Evolutionary conservation across 1,140 invertebrate genomes (phyloP), one percentile per base, ranked within the genome.

Genomic region (Physella acuta): DNA sequence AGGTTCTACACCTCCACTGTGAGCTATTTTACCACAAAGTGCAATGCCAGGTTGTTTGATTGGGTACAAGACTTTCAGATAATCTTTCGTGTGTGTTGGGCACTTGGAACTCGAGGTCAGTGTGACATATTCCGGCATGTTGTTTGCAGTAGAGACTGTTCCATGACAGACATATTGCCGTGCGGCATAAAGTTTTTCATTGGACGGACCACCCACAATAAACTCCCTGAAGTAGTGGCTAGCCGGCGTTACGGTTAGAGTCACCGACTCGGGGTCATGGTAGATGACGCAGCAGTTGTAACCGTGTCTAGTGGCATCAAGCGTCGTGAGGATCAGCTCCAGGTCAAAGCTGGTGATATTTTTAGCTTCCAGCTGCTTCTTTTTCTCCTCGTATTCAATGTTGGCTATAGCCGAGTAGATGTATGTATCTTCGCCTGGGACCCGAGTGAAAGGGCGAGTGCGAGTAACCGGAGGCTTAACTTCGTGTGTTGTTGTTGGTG

Each of bases 331-430:
- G 39, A 44, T 44, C 8, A 44, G 8, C 20, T 44, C 39, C 20
- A 44, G 8, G 39, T 44, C 20, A 5, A 24, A 34, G 60, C 16
- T 62, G 60, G n/a, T n/a, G n/a, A n/a, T n/a, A n/a, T n/a, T n/a
- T n/a, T n/a, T n/a, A n/a, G n/a, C n/a, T n/a, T n/a, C n/a, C n/a
- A n/a, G n/a, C n/a, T n/a, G n/a, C n/a, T n/a, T n/a, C n/a, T 31
- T 34, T 62, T 11, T n/a, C 28, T 37, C 16, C 39, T 16, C 82
- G 58, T 76, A 85, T 61, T 85, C 80, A 14, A 80, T 76, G 0
- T 53, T 52, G 52, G 39, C 4, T 14, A 34, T 34, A 26, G n/a
- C 61, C 39, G 2, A 36, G 78, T 78, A 61, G 72, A n/a, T 56
- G 11, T 28, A 56, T 26, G 26, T 26, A 16, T 56, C 53, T n/a